Evolutionary conservation across 2,113 vertebrate species (phyloP).

Genomic region (Phoxinus phoxinus): DNA sequence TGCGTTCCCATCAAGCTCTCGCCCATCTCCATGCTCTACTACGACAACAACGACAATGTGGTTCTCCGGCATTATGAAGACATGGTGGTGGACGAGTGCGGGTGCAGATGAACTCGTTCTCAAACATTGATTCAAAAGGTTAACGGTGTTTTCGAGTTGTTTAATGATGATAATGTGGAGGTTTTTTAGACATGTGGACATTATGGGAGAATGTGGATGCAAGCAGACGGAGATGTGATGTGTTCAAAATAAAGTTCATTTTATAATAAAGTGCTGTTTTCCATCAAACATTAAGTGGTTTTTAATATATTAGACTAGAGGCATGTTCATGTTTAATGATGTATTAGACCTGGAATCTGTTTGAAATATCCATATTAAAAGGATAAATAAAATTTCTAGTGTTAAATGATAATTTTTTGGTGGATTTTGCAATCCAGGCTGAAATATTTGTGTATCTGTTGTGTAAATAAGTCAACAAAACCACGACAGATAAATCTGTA

Average conservation of each 20-base stretch:
- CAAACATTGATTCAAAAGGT: neutral
- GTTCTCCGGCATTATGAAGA: conserved; percentile 93
- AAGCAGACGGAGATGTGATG: neutral
- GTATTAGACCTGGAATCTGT: neutral
- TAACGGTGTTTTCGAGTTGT: neutral
- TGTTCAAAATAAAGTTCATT: neutral
- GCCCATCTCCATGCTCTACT: conserved; percentile 94
- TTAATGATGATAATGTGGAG: neutral
- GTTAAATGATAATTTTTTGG: neutral
- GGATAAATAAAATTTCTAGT: neutral
- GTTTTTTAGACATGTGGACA: neutral
- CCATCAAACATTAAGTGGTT: neutral
- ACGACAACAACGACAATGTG: conserved; percentile 94
- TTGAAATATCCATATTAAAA: neutral
- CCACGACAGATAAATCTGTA: too few relatives aligned
- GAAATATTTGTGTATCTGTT: neutral
- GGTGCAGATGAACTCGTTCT: conserved; percentile 81
- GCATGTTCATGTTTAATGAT: neutral
- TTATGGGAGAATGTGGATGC: neutral
- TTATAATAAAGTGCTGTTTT: neutral
- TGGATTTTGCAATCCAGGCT: neutral
- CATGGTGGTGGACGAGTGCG: conserved; percentile 96
- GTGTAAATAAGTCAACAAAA: neutral
- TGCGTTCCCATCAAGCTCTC: conserved; percentile 91
- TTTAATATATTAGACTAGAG: neutral